phyloP scores from a whole-genome alignment of 2,113 vertebrate species.

The Muscicapa adusta region DNA sequence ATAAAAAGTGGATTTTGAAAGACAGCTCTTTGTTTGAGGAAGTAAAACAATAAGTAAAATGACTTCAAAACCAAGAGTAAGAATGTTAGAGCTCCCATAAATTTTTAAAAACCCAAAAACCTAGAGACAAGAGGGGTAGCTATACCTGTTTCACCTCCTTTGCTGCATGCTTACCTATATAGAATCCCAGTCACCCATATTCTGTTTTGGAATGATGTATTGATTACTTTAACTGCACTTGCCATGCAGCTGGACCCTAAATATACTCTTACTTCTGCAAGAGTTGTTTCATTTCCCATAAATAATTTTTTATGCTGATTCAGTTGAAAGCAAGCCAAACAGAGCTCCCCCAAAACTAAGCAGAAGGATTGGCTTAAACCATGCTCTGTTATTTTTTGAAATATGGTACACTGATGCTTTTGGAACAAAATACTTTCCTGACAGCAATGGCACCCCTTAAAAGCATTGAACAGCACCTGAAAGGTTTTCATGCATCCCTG shows the following conservation, averaged over 20 bases:
- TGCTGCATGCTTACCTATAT: fast-evolving
- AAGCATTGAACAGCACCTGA: neutral
- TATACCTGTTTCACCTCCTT: neutral
- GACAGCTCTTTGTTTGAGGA: neutral
- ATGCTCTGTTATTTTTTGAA: neutral
- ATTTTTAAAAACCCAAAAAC: neutral
- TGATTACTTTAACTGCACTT: neutral
- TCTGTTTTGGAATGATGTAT: neutral
- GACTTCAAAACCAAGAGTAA: neutral
- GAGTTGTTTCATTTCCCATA: neutral
- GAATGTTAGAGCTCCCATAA: neutral
- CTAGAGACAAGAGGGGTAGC: neutral
- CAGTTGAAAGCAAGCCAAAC: neutral
- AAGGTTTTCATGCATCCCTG: neutral
- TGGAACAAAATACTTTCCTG: neutral
- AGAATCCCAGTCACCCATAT: neutral
- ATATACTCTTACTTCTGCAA: neutral
- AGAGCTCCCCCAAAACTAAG: neutral
- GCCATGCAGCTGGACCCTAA: neutral
- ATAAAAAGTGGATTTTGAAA: neutral
- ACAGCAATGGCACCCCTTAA: neutral
- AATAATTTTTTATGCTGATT: neutral
- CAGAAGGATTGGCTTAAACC: neutral
- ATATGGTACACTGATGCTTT: neutral
- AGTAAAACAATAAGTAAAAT: neutral